Percentiles rank a stretch among this genome's conserved stretches.
phyloP scores from a whole-genome alignment of 1,140 invertebrate genomes.

The Eumaeus atala region DNA sequence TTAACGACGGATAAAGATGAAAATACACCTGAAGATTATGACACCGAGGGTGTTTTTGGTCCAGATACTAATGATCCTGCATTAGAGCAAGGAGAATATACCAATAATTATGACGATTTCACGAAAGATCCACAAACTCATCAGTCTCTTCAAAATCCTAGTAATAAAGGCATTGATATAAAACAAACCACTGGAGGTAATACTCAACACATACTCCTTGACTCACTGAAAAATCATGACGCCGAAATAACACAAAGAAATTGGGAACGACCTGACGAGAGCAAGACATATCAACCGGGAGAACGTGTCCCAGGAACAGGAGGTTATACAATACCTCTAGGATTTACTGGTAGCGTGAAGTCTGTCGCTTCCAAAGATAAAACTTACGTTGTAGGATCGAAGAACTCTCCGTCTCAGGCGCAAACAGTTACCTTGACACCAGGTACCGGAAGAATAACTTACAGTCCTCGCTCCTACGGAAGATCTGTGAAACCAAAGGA shows the following conservation, averaged over 20 bases:
- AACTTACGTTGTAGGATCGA: constrained; percentile 73
- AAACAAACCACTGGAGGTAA: constrained; percentile 62
- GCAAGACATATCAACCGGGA: constrained; percentile 77
- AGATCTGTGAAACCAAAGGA: constrained; percentile 62
- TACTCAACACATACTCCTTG: constrained; percentile 74
- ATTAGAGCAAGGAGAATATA: constrained; percentile 75
- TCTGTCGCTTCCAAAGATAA: constrained; percentile 76
- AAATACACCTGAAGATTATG: constrained; percentile 55
- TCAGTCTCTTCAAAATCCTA: constrained; percentile 54
- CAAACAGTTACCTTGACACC: constrained; percentile 78
- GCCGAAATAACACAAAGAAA: constrained; percentile 70
- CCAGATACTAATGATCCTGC: constrained; percentile 64
- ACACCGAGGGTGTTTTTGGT: constrained; percentile 44
- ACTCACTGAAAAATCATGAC: constrained; percentile 70
- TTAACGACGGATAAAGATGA: constrained; percentile 59
- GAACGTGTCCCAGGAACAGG: constrained; percentile 76
- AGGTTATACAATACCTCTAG: constrained; percentile 79
- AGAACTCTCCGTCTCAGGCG: constrained; percentile 77
- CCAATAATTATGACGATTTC: constrained; percentile 63
- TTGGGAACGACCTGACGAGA: constrained; percentile 62
- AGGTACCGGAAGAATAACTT: constrained; percentile 72
- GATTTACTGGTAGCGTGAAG: constrained; percentile 79
- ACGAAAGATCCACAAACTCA: constrained; percentile 46
- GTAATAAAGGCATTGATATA: constrained; percentile 48
- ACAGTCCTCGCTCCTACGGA: constrained; percentile 49